Evolutionary conservation across 1,140 invertebrate genomes (phyloP), one percentile per base, ranked within the genome.

Genomic region (Pseudomyrmex concolor): DNA sequence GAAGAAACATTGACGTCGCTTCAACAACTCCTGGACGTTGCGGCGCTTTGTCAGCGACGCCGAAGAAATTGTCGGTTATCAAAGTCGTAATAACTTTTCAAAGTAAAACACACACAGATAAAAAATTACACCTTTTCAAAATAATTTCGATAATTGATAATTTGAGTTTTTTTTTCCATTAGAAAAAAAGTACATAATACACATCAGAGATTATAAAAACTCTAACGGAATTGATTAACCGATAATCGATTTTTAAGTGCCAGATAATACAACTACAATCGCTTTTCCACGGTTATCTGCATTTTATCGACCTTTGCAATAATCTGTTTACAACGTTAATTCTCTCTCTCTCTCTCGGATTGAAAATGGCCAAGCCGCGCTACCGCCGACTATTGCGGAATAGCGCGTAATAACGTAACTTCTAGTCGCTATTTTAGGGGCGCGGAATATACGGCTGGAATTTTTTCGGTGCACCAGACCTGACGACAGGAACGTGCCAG

Each of bases 401-500:
- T 43, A 84, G 19, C 43, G 57, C 71, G 55, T 84, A 86, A 34
- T 34, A 34, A 84, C 83, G 86, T 84, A 82, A 88, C 85, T 67
- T 72, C 50, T 70, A 45, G 81, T n/a, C 63, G 85, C 86, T 88
- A 84, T 88, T 88, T 88, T 84, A 63, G 71, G 74, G 62, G 12
- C 63, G 77, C 73, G 57, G 85, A 84, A 72, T 81, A 78, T 76
- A 84, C 85, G 59, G 57, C 57, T 67, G 51, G 66, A 57, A 82
- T 83, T 74, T 73, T 84, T 78, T 77, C 48, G 66, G 76, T 80
- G 45, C 55, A 82, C 60, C 34, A 63, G 54, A 34, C 72, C 55
- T 78, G 73, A 70, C 86, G 86, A 84, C 78, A 81, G 80, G 77
- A 86, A 88, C 87, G 87, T 86, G 87, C 84, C 87, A 82, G 64